Percentiles rank a stretch among this genome's conserved stretches.
Evolutionary conservation across 2,113 vertebrate species (phyloP).

Genomic region (Marmota monax): DNA sequence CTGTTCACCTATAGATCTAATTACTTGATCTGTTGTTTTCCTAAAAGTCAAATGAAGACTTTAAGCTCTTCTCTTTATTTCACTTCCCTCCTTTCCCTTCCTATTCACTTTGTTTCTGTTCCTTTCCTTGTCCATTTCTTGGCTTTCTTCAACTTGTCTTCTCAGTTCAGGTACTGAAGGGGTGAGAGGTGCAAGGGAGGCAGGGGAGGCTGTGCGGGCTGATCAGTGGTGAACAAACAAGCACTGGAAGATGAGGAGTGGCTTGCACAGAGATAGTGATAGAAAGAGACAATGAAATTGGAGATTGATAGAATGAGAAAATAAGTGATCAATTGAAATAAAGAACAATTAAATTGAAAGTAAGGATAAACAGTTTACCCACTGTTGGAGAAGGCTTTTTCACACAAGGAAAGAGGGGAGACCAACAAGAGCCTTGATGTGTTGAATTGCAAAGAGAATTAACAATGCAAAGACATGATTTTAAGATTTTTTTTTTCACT

Average conservation of each 20-base stretch:
- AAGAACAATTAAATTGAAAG: not conserved
- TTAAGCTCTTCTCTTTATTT: not conserved
- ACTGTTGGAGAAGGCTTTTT: not conserved
- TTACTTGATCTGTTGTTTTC: not conserved
- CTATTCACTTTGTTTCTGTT: not conserved
- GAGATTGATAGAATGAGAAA: not conserved
- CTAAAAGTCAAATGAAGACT: not conserved
- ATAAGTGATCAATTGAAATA: not conserved
- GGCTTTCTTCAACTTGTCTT: not conserved
- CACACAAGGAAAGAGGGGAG: not conserved
- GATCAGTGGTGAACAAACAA: too few relatives aligned
- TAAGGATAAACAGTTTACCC: not conserved
- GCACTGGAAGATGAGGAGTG: not conserved
- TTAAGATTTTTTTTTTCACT: not conserved
- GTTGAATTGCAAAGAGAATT: not conserved
- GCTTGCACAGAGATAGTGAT: not conserved
- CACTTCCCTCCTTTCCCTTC: not conserved
- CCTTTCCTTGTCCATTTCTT: not conserved
- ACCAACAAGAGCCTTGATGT: not conserved
- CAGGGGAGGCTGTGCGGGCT: not conserved
- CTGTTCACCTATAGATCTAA: not conserved
- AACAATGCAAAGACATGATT: not conserved
- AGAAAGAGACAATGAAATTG: not conserved
- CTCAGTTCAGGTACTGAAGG: not conserved
- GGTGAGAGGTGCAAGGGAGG: not conserved